Evolutionary conservation across 2,888 invertebrate genomes (phyloP).

Genomic region (Carcina quercana): DNA sequence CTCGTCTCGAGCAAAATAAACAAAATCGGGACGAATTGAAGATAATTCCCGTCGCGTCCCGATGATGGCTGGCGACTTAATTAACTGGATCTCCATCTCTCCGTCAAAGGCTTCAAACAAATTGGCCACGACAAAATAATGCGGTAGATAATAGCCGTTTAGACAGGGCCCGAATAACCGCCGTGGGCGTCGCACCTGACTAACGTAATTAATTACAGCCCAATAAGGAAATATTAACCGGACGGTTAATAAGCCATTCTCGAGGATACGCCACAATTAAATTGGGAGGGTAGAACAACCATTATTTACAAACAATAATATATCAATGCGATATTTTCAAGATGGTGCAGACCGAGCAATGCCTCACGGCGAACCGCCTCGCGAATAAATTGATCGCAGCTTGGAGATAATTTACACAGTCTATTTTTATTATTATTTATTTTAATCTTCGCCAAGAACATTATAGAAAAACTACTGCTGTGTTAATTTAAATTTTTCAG

Average conservation of each 20-base stretch:
- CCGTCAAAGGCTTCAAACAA: slow-evolving; percentile 68
- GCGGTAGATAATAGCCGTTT: slow-evolving; percentile 61
- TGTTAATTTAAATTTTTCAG: too few species aligned
- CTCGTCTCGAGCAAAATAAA: slow-evolving; percentile 19
- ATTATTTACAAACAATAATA: slow-evolving; percentile 74
- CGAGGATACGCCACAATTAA: slow-evolving; percentile 70
- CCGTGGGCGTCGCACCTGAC: slow-evolving; percentile 64
- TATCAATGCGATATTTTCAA: slow-evolving; percentile 72
- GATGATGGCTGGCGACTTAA: slow-evolving; percentile 39
- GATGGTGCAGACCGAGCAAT: slow-evolving; percentile 57
- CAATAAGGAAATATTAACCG: slow-evolving; percentile 38
- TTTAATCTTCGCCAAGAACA: too few species aligned
- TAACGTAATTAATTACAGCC: slow-evolving; percentile 69
- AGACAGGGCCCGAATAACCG: slow-evolving; percentile 37
- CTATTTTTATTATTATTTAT: too few species aligned
- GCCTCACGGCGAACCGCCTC: slow-evolving; percentile 30
- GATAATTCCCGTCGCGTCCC: slow-evolving; percentile 26
- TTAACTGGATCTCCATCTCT: slow-evolving; percentile 53
- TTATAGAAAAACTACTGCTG: too few species aligned
- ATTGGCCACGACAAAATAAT: slow-evolving; percentile 67
- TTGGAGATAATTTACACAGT: slow-evolving; percentile 13
- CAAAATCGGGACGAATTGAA: slow-evolving; percentile 27
- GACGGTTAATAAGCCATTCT: slow-evolving; percentile 70
- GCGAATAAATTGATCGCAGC: slow-evolving; percentile 20
- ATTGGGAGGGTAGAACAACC: slow-evolving; percentile 65